A percentile compares a stretch with the other conserved stretches of the same genome.
Evolutionary conservation across 2,797 vertebrate species (phyloP).

Genomic region (Botia kubotai): DNA sequence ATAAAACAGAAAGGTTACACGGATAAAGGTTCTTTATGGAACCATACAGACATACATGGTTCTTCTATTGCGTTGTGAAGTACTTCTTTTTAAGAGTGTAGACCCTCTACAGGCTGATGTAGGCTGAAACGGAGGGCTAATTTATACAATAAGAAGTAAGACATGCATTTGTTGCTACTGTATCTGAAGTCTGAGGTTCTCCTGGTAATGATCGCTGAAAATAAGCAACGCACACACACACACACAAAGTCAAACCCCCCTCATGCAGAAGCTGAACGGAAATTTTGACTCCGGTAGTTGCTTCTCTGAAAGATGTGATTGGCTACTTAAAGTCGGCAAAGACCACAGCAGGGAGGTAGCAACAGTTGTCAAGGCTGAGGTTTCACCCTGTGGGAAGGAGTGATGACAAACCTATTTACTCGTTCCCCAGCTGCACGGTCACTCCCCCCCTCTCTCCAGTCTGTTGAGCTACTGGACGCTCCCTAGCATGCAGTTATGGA

Average conservation of each 20-base stretch:
- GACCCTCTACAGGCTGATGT: not conserved
- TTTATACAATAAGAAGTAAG: not conserved
- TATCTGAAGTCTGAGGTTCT: not conserved
- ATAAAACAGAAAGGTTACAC: no score
- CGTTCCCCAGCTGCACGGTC: constrained; percentile 43
- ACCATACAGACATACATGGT: no score
- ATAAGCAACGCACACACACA: constrained; percentile 5
- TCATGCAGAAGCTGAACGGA: constrained; percentile 10
- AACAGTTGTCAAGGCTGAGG: constrained; percentile 43
- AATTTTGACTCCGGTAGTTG: constrained; percentile 21
- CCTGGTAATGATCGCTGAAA: not conserved
- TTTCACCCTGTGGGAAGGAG: constrained; percentile 55
- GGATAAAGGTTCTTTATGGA: no score
- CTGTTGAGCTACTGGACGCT: not conserved
- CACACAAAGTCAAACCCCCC: constrained; percentile 25
- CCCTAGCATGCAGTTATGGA: constrained; percentile 8
- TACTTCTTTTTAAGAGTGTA: not conserved
- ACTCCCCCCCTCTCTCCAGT: not conserved
- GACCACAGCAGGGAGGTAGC: constrained; percentile 24
- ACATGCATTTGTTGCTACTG: not conserved
- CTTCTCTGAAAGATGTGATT: not conserved
- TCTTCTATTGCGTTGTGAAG: no score
- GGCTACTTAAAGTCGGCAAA: not conserved
- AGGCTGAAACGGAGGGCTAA: not conserved
- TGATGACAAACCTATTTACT: constrained; percentile 64